Conservation (phyloP, 2,797 vertebrate genomes). For the Sternotherus odoratus region DNA sequence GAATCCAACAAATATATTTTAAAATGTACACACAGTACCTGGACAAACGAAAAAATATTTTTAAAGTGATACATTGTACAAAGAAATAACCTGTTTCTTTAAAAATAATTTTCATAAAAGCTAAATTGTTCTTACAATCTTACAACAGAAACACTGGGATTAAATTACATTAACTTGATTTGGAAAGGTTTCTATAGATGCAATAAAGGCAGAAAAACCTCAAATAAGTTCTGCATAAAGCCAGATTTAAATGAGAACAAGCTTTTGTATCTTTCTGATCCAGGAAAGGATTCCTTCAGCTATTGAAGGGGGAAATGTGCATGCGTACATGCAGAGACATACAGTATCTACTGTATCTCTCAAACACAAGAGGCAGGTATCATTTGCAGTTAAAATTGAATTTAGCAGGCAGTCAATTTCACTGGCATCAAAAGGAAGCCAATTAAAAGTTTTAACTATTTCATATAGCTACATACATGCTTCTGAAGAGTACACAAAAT, state of each 20-base stretch:
- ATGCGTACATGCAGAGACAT: background rate
- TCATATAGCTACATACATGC: background rate
- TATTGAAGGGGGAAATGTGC: background rate
- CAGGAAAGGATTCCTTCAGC: slow-evolving; percentile 35
- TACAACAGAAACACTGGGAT: background rate
- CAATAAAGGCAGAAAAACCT: slow-evolving; percentile 40
- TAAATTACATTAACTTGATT: slow-evolving; percentile 15
- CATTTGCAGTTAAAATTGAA: slow-evolving; percentile 8
- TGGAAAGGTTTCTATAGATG: slow-evolving; percentile 47
- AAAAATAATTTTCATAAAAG: background rate
- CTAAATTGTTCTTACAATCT: background rate
- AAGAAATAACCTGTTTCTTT: background rate
- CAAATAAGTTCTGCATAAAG: slow-evolving; percentile 58
- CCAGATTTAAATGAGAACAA: slow-evolving; percentile 54
- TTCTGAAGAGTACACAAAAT: background rate
- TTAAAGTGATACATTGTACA: background rate
- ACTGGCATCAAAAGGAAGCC: background rate
- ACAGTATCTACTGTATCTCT: background rate
- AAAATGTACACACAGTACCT: background rate
- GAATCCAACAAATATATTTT: background rate
- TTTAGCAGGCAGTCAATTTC: background rate
- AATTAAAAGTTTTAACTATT: background rate
- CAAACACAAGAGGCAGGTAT: background rate
- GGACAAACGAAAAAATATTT: background rate
- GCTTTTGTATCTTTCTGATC: slow-evolving; percentile 48